Conservation (phyloP, 2,888 invertebrate genomes). For the Philereme transversata region DNA sequence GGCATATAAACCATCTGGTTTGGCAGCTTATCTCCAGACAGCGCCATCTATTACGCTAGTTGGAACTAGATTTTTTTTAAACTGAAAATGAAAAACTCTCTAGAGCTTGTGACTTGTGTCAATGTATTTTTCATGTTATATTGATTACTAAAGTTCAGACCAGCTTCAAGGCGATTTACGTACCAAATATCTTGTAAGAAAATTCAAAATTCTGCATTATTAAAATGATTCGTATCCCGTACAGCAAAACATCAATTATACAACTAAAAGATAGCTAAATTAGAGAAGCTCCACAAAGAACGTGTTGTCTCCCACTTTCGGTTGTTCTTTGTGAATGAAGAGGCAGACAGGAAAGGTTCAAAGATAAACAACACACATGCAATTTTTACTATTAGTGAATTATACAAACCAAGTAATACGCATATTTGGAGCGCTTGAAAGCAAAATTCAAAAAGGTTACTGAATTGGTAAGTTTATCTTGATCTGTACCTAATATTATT, state of each 20-base stretch:
- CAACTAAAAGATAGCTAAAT: conserved; percentile 8
- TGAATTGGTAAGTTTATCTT: no score
- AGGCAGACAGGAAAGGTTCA: conserved; percentile 21
- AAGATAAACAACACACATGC: conserved; percentile 21
- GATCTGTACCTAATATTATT: no score
- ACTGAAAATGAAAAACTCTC: no score
- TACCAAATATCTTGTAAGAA: neutral
- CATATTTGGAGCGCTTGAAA: conserved; percentile 29
- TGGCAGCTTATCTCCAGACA: no score
- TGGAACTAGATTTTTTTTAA: no score
- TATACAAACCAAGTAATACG: conserved; percentile 24
- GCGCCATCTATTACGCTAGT: no score
- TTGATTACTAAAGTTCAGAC: no score
- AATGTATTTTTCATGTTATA: no score
- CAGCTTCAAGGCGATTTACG: conserved; percentile 5
- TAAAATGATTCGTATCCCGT: neutral
- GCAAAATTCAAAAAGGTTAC: conserved; percentile 17
- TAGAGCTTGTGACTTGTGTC: no score
- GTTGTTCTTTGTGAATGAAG: conserved; percentile 1
- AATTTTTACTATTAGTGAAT: conserved; percentile 29
- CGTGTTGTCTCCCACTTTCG: neutral
- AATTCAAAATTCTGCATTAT: no score
- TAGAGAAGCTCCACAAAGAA: conserved; percentile 21
- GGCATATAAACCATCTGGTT: no score
- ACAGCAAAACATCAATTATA: conserved; percentile 10